phyloP scores from a whole-genome alignment of 2,888 invertebrate species.

The Pyrocoelia pectoralis region DNA sequence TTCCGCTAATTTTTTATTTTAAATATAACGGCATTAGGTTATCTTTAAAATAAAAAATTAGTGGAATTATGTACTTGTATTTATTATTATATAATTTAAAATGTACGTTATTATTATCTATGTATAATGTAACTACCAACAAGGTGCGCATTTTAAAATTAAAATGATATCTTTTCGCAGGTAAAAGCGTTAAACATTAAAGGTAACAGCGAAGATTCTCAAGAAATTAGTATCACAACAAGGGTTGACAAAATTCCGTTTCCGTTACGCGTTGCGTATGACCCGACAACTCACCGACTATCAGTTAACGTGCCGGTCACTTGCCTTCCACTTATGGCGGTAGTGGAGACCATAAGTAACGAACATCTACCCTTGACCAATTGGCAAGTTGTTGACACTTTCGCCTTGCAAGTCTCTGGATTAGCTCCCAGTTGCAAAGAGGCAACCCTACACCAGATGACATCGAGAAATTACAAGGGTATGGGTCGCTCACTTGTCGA shows the following conservation, averaged over 20 bases:
- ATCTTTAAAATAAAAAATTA: too few species aligned
- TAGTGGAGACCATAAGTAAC: conserved; percentile 75
- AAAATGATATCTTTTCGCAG: too few species aligned
- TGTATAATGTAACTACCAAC: too few species aligned
- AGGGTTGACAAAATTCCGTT: conserved; percentile 85
- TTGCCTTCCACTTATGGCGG: conserved; percentile 78
- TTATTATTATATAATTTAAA: too few species aligned
- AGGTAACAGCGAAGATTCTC: conserved; percentile 87
- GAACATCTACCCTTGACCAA: conserved; percentile 65
- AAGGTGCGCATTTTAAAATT: too few species aligned
- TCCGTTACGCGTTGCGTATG: conserved; percentile 83
- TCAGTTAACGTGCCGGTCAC: conserved; percentile 84
- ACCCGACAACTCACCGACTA: conserved; percentile 77
- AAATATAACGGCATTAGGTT: too few species aligned
- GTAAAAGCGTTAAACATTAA: conserved; percentile 88
- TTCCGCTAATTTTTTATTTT: too few species aligned
- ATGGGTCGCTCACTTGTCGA: conserved; percentile 64
- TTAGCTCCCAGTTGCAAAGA: conserved; percentile 75
- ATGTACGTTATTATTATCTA: too few species aligned
- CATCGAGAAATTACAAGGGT: conserved; percentile 59
- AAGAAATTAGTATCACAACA: conserved; percentile 82
- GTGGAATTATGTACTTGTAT: too few species aligned
- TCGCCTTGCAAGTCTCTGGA: conserved; percentile 77
- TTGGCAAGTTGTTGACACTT: conserved; percentile 78
- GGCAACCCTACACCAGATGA: conserved; percentile 70